Conservation (phyloP, 2,113 vertebrate genomes). For the Anoplopoma fimbria region DNA sequence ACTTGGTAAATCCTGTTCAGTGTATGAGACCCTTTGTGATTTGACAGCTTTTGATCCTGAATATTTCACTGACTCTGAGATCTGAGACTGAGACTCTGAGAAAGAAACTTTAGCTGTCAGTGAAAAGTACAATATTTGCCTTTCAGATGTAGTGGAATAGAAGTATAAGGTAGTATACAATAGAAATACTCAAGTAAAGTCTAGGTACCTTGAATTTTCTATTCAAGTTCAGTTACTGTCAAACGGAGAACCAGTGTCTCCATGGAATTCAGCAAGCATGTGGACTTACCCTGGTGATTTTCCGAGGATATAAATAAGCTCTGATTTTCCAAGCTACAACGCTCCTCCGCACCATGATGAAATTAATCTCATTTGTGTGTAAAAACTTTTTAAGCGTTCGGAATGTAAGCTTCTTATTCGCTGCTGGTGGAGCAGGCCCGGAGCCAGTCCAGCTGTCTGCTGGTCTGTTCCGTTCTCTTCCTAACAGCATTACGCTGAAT, state of each 20-base stretch:
- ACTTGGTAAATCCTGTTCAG: neutral
- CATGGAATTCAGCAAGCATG: neutral
- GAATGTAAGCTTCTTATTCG: conserved; percentile 54
- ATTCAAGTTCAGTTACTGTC: neutral
- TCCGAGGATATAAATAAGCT: conserved; percentile 12
- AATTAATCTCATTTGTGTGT: conserved; percentile 62
- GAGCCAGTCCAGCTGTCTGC: neutral
- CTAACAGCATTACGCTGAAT: neutral
- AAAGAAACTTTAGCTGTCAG: neutral
- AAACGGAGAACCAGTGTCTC: neutral
- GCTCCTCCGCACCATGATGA: conserved; percentile 30
- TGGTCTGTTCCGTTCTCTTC: neutral
- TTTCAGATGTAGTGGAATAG: neutral
- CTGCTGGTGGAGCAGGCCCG: neutral
- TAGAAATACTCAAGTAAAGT: neutral
- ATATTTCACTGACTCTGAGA: neutral
- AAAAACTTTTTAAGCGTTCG: conserved; percentile 12
- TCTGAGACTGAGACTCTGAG: no score
- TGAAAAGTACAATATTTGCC: neutral
- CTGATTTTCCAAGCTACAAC: conserved; percentile 14
- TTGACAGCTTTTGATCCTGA: neutral
- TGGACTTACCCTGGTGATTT: neutral
- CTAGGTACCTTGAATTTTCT: neutral
- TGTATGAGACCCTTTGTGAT: neutral
- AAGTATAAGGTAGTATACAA: neutral